A percentile compares a stretch with the other conserved stretches of the same genome.
These are phyloP conservation scores for Psophia crepitans DNA, from an alignment of 2,113 vertebrate genomes.

Conservation along the genomic window DNA sequence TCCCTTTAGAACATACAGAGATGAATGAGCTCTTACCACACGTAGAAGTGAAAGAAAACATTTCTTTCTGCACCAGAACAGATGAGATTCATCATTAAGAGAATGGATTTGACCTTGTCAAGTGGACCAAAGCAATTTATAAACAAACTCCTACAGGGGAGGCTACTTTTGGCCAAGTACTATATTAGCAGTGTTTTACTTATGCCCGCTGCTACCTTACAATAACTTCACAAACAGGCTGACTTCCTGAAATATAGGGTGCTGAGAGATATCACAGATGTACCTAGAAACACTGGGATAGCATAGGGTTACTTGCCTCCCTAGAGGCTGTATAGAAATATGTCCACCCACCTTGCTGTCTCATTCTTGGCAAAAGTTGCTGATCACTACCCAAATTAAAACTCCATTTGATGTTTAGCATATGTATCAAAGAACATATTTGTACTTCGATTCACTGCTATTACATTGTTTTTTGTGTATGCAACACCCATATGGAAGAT, in stretches of 20 bases:
- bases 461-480: neutral
- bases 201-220: slow-evolving; percentile 57
- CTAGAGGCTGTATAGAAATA: neutral
- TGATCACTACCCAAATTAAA: neutral
- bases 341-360: neutral
- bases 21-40: slow-evolving; percentile 87
- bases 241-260: slow-evolving; percentile 64
- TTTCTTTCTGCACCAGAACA: slow-evolving; percentile 83
- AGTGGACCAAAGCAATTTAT: slow-evolving; percentile 95
- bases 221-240: slow-evolving; percentile 65
- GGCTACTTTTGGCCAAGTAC: slow-evolving; percentile 69
- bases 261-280: slow-evolving; percentile 62
- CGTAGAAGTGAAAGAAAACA: slow-evolving; percentile 84
- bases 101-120: slow-evolving; percentile 97
- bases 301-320: slow-evolving; percentile 42
- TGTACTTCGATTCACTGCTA: neutral
- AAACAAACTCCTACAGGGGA: slow-evolving; percentile 80
- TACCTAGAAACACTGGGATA: slow-evolving; percentile 4
- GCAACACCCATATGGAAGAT: neutral
- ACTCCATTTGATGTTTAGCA: neutral
- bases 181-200: slow-evolving; percentile 66
- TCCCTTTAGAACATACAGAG: slow-evolving; percentile 80
- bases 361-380: neutral
- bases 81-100: slow-evolving; percentile 92
- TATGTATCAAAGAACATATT: neutral